Evolutionary conservation across 2,888 invertebrate genomes (phyloP).

Genomic region (Pseudococcus longispinus): DNA sequence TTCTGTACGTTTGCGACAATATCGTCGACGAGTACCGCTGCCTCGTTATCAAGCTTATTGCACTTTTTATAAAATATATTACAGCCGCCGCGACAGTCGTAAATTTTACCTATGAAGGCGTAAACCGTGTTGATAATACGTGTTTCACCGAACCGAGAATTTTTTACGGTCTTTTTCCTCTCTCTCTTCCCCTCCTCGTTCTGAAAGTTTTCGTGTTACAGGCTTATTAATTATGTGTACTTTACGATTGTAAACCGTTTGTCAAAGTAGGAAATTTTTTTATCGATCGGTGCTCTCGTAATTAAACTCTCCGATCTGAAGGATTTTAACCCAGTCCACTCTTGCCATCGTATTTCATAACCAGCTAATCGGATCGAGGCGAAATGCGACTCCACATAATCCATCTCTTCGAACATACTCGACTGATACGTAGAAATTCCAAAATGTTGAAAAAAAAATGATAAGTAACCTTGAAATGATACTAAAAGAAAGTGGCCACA

Average conservation of each 20-base stretch:
- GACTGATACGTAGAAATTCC: background rate
- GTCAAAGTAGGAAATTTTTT: conserved; percentile 14
- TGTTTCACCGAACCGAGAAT: conserved; percentile 1
- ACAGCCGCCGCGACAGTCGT: background rate
- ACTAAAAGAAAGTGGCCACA: conserved; percentile 6
- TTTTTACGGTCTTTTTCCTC: background rate
- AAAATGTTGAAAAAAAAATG: background rate
- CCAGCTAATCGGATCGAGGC: too few species aligned
- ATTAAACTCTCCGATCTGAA: background rate
- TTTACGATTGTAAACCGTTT: background rate
- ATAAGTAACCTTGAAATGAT: background rate
- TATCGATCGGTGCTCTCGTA: background rate
- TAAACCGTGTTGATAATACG: conserved; percentile 11
- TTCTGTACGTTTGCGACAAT: background rate
- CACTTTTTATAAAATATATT: background rate
- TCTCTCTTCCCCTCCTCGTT: background rate
- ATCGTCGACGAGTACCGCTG: background rate
- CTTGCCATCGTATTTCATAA: too few species aligned
- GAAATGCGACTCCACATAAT: too few species aligned
- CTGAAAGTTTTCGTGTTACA: background rate
- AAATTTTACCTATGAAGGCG: conserved; percentile 11
- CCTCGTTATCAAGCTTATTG: conserved; percentile 2
- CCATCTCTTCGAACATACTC: too few species aligned
- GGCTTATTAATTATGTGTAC: background rate
- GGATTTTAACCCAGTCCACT: background rate